Base-by-base conservation (phyloP, 2,113 vertebrate genomes). In the Atractosteus spatula region DNA sequence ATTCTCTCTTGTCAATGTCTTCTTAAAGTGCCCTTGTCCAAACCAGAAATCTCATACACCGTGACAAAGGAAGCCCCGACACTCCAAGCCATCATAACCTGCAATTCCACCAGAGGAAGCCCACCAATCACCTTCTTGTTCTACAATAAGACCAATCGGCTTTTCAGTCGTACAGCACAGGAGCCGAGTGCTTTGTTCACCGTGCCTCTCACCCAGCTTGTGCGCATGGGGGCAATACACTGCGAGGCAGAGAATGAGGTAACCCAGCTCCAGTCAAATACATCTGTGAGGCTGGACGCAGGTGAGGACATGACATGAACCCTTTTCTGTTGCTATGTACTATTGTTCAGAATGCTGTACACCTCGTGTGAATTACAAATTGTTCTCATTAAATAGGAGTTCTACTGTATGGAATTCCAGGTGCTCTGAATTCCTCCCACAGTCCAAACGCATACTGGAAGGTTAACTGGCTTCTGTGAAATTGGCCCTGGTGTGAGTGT, bases 61-160 rank as follows among this genome's bases (percentile, higher is more conserved):
- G 73, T 89, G 3, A 10, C 73, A 8, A 90, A 84, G 75, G 13
- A 81, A 5, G 43, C 10, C 0, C 66, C 69, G 8, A 71, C 55
- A 7, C 82, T 83, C 62, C 74, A 2, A 5, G 84, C 79, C 0
- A 0, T 43, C 0, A 72, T 91, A 55, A 78, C 43, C 13, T 92
- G 91, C 74, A 41, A 68, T 47, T 77, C 80, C 5, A 29, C 3
- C 2, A 73, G 14, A 55, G 89, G 90, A 57, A 68, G 83, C 3
- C 74, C 44, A 0, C 85, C 79, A 3, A 29, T 86, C 44, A 85
- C 13, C 41, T 90, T 89, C 56, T 81, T 69, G 1, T 80, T 92
- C 3, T 78, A 80, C 71, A 83, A 75, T 17, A 3, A 56, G 2
- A 67, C 55, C 1, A 3, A 62, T 0, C 0, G 73, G 8, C 14